Evolutionary conservation across 2,797 vertebrate species (phyloP).

Genomic region (Anabas testudineus): DNA sequence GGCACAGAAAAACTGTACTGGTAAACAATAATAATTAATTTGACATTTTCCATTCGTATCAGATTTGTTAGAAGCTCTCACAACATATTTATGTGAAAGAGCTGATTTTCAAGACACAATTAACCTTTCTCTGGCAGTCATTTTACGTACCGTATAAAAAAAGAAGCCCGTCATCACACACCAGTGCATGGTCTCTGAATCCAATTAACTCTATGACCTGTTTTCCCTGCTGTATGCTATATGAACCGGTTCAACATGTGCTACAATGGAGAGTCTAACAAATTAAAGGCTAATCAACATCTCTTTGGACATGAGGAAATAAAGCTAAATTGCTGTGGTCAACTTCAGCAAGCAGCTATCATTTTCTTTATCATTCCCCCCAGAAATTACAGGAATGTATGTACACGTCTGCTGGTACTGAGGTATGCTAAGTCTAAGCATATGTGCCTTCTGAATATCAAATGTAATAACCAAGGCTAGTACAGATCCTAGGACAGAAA

Average conservation of each 20-base stretch:
- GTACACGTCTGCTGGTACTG: conserved; percentile 8
- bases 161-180: conserved; percentile 8
- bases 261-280: background rate
- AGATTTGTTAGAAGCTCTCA: background rate
- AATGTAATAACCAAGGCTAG: conserved; percentile 35
- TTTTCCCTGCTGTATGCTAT: conserved; percentile 7
- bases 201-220: conserved; percentile 38
- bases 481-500: conserved; percentile 39
- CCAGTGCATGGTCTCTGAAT: background rate
- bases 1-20: background rate
- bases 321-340: conserved; percentile 5
- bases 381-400: conserved; percentile 7
- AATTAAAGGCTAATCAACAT: conserved; percentile 19
- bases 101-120: conserved; percentile 5
- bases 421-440: conserved; percentile 25
- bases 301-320: conserved; percentile 10
- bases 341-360: conserved; percentile 9
- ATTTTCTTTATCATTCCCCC: conserved; percentile 1
- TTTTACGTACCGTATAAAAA: conserved; percentile 5
- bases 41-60: conserved; percentile 5
- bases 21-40: background rate
- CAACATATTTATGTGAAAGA: conserved; percentile 9
- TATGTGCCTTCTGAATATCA: conserved; percentile 43
- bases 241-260: background rate
- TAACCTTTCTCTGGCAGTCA: conserved; percentile 34